Conservation (phyloP, 2,113 vertebrate species). For the Poicephalus gulielmi region DNA sequence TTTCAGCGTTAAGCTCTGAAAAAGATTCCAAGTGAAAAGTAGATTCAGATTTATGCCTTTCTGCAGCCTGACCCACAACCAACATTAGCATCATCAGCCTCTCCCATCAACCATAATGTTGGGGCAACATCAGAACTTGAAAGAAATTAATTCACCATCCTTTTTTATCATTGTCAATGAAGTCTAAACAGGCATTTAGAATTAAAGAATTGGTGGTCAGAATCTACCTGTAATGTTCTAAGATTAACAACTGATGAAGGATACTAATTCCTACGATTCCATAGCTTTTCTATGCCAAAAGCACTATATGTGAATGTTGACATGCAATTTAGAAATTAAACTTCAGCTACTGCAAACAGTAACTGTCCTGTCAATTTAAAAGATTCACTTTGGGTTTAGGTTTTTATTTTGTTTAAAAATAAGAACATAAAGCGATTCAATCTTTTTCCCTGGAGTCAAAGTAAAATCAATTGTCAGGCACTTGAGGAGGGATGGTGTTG, state of each 20-base stretch:
- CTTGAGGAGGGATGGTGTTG: not conserved
- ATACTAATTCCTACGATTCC: not conserved
- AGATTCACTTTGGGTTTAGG: not conserved
- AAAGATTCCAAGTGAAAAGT: not conserved
- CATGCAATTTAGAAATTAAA: not conserved
- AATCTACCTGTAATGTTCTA: not conserved
- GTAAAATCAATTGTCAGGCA: slow-evolving; percentile 28
- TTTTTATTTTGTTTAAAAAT: slow-evolving; percentile 15
- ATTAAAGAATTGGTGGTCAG: not conserved
- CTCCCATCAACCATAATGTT: not conserved
- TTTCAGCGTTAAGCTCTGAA: not conserved
- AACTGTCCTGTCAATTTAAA: not conserved
- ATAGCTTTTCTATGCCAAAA: not conserved
- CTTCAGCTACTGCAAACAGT: not conserved
- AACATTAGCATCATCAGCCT: not conserved
- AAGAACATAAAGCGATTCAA: not conserved
- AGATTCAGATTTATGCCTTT: not conserved
- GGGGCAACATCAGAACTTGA: not conserved
- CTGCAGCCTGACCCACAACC: not conserved
- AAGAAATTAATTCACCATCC: not conserved
- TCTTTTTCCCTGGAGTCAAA: not conserved
- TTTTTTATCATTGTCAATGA: not conserved
- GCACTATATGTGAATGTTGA: not conserved
- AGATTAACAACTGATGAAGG: not conserved
- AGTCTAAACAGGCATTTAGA: not conserved